These are phyloP conservation scores for Trissoscelio sp. DNA, from an alignment of 2,888 invertebrate genomes.

Conservation along the genomic window DNA sequence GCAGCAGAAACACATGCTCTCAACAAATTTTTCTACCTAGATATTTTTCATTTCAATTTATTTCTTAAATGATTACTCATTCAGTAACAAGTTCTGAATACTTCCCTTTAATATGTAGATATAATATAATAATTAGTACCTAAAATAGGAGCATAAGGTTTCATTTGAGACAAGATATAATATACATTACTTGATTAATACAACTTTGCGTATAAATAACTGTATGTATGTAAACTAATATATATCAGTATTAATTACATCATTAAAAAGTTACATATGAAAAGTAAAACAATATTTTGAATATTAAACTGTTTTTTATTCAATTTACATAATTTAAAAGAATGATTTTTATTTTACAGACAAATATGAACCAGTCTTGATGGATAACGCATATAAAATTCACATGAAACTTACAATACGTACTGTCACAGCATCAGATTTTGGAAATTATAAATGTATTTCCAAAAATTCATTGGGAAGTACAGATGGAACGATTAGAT, in stretches of 20 bases:
- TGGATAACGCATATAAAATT: constrained; percentile 84
- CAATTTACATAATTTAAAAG: background rate
- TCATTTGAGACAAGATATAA: too few species aligned
- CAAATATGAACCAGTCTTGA: constrained; percentile 84
- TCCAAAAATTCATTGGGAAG: constrained; percentile 85
- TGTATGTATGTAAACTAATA: too few species aligned
- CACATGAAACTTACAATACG: constrained; percentile 85
- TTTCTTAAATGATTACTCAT: constrained; percentile 16
- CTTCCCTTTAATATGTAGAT: background rate
- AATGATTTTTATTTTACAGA: constrained; percentile 72
- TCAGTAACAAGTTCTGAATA: constrained; percentile 13
- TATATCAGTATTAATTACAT: too few species aligned
- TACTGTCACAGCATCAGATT: constrained; percentile 83
- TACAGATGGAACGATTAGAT: constrained; percentile 85
- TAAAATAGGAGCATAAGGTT: too few species aligned
- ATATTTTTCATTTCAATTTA: constrained; percentile 65
- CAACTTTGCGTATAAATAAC: too few species aligned
- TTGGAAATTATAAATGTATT: constrained; percentile 84
- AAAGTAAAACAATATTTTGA: too few species aligned
- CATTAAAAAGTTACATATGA: too few species aligned
- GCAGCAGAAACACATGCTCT: constrained; percentile 64
- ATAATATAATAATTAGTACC: too few species aligned
- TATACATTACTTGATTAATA: too few species aligned
- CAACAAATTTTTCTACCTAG: constrained; percentile 64
- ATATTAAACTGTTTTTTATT: too few species aligned